Conservation (phyloP, 2,888 invertebrate genomes). For the Allolobophora icterica region DNA sequence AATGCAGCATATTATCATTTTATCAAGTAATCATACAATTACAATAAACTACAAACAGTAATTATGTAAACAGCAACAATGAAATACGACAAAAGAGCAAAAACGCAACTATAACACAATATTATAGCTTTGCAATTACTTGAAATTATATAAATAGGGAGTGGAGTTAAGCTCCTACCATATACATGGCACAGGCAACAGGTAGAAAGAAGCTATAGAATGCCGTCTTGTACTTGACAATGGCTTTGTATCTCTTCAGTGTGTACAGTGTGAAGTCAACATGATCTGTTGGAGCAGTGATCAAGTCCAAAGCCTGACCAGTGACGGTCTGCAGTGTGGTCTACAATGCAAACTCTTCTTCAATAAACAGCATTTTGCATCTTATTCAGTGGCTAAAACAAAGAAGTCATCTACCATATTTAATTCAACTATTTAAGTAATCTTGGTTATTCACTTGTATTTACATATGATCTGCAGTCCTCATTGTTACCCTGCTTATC, state of each 20-base stretch:
- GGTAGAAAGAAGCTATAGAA: slow-evolving; percentile 94
- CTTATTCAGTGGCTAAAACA: neutral
- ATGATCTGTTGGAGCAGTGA: slow-evolving; percentile 70
- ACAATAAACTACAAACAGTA: no score
- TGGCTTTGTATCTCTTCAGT: slow-evolving; percentile 81
- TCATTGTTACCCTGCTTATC: neutral
- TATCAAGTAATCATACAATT: no score
- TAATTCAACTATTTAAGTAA: neutral
- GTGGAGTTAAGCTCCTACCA: slow-evolving; percentile 66
- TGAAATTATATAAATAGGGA: neutral
- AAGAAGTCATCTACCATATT: neutral
- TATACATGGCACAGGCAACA: slow-evolving; percentile 83
- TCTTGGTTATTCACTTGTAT: neutral
- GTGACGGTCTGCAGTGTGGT: slow-evolving; percentile 76
- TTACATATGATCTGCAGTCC: neutral
- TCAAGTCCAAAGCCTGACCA: slow-evolving; percentile 81
- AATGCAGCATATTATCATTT: no score
- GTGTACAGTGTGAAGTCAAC: slow-evolving; percentile 69
- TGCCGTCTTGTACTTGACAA: slow-evolving; percentile 89
- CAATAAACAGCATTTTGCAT: neutral
- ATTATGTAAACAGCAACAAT: neutral
- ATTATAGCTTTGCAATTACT: neutral
- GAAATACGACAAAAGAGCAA: neutral
- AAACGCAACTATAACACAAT: neutral
- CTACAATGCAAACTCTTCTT: slow-evolving; percentile 59